A percentile compares a stretch with the other conserved stretches of the same genome.
Conservation (phyloP, 2,113 vertebrate genomes). For the Mobula hypostoma region DNA sequence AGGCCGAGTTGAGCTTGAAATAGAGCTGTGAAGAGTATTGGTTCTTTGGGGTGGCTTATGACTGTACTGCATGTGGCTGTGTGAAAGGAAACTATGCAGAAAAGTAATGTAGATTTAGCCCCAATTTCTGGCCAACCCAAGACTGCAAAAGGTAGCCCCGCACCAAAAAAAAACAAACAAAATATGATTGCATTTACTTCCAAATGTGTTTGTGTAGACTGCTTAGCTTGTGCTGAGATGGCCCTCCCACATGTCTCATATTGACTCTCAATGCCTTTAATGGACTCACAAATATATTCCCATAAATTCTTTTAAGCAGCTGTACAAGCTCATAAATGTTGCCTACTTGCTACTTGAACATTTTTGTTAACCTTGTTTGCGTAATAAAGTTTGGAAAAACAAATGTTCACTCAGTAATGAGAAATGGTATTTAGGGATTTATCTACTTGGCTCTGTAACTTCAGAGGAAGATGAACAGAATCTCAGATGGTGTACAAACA, state of each 20-base stretch:
- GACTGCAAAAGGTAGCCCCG: too few species aligned
- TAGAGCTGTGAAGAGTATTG: background rate
- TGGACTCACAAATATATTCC: background rate
- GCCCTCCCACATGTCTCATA: background rate
- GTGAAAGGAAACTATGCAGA: background rate
- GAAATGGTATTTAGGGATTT: background rate
- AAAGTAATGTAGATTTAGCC: background rate
- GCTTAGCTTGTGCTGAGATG: background rate
- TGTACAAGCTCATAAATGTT: background rate
- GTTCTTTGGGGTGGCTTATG: background rate
- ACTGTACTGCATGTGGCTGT: background rate
- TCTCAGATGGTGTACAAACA: background rate
- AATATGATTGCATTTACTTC: too few species aligned
- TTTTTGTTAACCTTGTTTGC: background rate
- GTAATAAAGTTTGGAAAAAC: background rate
- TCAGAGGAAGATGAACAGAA: background rate
- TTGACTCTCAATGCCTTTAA: background rate
- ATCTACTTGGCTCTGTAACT: background rate
- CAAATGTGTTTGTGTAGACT: background rate
- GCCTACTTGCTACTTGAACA: background rate
- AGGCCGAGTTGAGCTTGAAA: too few species aligned
- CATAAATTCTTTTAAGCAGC: background rate
- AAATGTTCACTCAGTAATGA: background rate
- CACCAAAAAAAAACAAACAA: too few species aligned
- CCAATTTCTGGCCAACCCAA: background rate